Conservation (phyloP, 2,797 vertebrate genomes). For the Cygnus olor region DNA sequence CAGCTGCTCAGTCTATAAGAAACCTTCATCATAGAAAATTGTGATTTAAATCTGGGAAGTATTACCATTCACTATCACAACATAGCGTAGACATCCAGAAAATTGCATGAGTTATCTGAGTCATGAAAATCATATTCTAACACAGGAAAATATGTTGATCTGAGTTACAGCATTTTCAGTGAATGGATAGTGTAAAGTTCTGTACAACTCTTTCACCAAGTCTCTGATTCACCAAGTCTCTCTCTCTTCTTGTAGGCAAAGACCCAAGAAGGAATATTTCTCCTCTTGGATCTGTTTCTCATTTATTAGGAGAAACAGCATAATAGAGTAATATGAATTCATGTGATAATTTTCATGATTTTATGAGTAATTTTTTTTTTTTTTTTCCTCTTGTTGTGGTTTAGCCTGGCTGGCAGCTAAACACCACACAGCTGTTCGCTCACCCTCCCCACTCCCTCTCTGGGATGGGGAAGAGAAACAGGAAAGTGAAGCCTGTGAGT, state of each 20-base stretch:
- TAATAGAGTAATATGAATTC: not conserved
- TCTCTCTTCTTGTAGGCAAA: not conserved
- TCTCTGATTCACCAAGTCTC: not conserved
- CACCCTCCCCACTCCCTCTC: too few relatives aligned
- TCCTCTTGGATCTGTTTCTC: not conserved
- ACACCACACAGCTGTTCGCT: too few relatives aligned
- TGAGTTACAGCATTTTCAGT: not conserved
- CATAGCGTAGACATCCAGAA: not conserved
- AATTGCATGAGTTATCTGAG: not conserved
- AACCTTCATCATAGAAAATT: not conserved
- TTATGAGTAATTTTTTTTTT: not conserved
- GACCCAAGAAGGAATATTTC: not conserved
- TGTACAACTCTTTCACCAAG: not conserved
- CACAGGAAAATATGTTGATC: not conserved
- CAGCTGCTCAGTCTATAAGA: not conserved
- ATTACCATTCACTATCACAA: not conserved
- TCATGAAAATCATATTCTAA: not conserved
- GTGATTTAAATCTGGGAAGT: not conserved
- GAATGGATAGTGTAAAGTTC: accelerated
- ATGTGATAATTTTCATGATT: not conserved
- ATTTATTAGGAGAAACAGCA: not conserved
- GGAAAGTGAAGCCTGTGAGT: too few relatives aligned
- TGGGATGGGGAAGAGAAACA: too few relatives aligned
- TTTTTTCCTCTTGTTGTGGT: too few relatives aligned
- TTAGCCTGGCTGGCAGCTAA: too few relatives aligned